Evolutionary conservation across 2,888 invertebrate genomes (phyloP).

Genomic region (Abscondita cerata): DNA sequence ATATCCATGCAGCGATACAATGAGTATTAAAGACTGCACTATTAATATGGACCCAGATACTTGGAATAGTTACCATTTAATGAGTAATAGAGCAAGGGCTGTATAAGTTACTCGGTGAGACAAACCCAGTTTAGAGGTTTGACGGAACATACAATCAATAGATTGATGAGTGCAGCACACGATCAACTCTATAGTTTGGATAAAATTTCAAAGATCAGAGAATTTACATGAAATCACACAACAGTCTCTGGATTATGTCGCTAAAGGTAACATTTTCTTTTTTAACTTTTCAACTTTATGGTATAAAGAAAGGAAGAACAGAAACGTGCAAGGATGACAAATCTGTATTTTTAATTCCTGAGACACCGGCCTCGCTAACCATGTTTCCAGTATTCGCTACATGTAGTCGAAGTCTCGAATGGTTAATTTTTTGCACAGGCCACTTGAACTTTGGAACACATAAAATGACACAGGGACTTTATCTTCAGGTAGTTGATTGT

Average conservation of each 20-base stretch:
- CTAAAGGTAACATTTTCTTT: constrained; percentile 34
- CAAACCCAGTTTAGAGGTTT: constrained; percentile 70
- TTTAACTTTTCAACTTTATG: no score
- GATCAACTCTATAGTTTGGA: constrained; percentile 51
- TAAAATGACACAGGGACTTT: no score
- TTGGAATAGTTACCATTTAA: constrained; percentile 74
- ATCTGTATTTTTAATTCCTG: no score
- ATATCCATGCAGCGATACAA: constrained; percentile 67
- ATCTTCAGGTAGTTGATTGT: no score
- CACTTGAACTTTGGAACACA: no score
- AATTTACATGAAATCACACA: constrained; percentile 50
- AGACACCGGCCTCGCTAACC: no score
- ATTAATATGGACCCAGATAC: constrained; percentile 69
- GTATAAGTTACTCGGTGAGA: constrained; percentile 70
- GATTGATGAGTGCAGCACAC: constrained; percentile 62
- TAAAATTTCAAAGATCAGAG: constrained; percentile 48
- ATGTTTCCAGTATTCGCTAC: no score
- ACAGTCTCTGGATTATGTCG: constrained; percentile 48
- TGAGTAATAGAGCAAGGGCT: constrained; percentile 71
- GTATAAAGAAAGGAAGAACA: no score
- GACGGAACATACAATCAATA: constrained; percentile 70
- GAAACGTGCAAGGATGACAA: no score
- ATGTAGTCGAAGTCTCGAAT: no score
- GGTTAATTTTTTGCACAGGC: no score
- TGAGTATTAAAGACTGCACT: constrained; percentile 71